Conservation (phyloP, 2,888 invertebrate species). For the Lamproptera curius region DNA sequence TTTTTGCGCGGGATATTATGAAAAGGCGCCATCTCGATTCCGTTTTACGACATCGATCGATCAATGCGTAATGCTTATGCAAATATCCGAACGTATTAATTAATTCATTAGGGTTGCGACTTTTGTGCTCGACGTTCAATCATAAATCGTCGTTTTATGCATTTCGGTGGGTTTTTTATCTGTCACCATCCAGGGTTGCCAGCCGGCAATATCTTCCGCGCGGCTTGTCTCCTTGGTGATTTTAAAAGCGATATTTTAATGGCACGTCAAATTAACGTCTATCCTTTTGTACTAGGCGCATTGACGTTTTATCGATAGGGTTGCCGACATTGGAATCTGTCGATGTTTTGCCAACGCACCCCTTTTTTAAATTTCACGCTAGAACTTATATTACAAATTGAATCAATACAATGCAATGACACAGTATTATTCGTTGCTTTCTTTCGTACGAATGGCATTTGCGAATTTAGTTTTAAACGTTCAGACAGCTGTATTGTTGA, state of each 20-base stretch:
- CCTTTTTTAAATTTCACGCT: conserved; percentile 64
- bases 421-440: conserved; percentile 44
- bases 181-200: conserved; percentile 36
- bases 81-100: conserved; percentile 49
- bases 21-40: conserved; percentile 34
- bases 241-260: conserved; percentile 73
- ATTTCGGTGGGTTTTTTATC: conserved; percentile 32
- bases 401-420: conserved; percentile 53
- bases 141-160: conserved; percentile 62
- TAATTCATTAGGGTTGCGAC: conserved; percentile 58
- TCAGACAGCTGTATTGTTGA: no score
- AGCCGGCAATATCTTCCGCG: conserved; percentile 60
- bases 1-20: conserved; percentile 33
- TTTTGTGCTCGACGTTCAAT: conserved; percentile 34
- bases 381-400: conserved; percentile 67
- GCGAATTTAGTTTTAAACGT: conserved; percentile 26
- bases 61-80: conserved; percentile 58
- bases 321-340: conserved; percentile 39
- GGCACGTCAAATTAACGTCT: conserved; percentile 75
- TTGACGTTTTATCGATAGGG: conserved; percentile 74
- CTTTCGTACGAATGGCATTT: conserved; percentile 43
- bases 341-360: conserved; percentile 59
- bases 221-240: conserved; percentile 55
- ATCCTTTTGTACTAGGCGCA: conserved; percentile 57
- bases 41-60: conserved; percentile 68